Evolutionary conservation across 1,140 invertebrate species (phyloP).

Genomic region (Pemphigus obesinymphae): DNA sequence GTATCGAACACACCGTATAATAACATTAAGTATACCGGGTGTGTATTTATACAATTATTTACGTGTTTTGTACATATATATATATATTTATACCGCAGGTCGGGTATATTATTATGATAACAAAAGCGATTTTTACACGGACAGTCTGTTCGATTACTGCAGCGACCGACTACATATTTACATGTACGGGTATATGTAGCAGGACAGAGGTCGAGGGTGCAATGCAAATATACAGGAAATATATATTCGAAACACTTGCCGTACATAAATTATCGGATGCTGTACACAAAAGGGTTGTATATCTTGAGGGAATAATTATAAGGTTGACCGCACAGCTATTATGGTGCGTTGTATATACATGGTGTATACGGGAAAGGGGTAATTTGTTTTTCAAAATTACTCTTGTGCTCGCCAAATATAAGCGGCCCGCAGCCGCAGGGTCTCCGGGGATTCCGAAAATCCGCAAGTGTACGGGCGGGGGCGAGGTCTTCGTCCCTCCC

Average conservation of each 20-base stretch:
- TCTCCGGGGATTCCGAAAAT: conserved; percentile 8
- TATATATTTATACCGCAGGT: too few relatives aligned
- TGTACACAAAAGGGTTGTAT: conserved; percentile 35
- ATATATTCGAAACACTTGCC: conserved; percentile 20
- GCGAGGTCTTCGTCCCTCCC: not conserved
- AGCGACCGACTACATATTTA: too few relatives aligned
- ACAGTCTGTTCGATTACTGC: not conserved
- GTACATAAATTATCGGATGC: conserved; percentile 34
- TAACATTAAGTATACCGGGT: too few relatives aligned
- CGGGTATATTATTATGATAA: not conserved
- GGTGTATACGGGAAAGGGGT: not conserved
- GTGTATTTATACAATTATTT: too few relatives aligned
- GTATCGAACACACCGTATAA: too few relatives aligned
- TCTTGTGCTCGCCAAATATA: conserved; percentile 4
- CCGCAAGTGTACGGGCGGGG: not conserved
- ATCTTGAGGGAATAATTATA: conserved; percentile 41
- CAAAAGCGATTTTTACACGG: conserved; percentile 9
- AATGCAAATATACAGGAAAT: not conserved
- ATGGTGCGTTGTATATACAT: not conserved
- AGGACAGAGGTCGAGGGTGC: not conserved
- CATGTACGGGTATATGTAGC: too few relatives aligned
- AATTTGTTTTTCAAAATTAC: conserved; percentile 41
- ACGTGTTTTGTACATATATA: too few relatives aligned
- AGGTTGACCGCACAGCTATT: conserved; percentile 41
- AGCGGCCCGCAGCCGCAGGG: not conserved